These are phyloP conservation scores for Pegoplata infirma DNA, from an alignment of 2,888 invertebrate species.

Conservation along the genomic window DNA sequence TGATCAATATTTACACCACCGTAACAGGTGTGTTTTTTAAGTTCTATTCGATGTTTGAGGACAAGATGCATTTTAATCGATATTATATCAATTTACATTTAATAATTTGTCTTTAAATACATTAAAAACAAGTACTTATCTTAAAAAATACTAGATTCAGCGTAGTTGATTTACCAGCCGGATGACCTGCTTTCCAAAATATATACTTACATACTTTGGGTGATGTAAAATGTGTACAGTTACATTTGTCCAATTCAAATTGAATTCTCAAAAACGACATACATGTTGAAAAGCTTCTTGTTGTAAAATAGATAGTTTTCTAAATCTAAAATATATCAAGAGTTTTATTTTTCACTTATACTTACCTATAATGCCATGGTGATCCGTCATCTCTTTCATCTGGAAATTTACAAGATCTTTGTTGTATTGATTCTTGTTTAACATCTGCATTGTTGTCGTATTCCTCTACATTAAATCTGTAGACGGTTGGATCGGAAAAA, in stretches of 20 bases:
- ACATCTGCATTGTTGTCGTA: conserved; percentile 69
- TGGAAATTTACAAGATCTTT: conserved; percentile 72
- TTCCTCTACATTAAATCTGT: conserved; percentile 70
- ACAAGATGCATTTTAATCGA: too few relatives aligned
- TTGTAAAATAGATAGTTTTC: neutral
- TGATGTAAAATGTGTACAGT: conserved; percentile 70
- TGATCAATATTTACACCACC: too few relatives aligned
- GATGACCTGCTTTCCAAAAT: too few relatives aligned
- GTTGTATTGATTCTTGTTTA: conserved; percentile 64
- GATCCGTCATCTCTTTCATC: conserved; percentile 64
- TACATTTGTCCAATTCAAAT: conserved; percentile 69
- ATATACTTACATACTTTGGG: conserved; percentile 66
- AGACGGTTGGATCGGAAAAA: conserved; percentile 62
- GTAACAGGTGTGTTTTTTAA: too few relatives aligned
- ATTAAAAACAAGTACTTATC: too few relatives aligned
- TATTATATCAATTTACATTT: too few relatives aligned
- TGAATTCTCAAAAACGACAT: conserved; percentile 68
- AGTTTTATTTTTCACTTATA: neutral
- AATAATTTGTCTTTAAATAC: too few relatives aligned
- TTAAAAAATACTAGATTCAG: too few relatives aligned
- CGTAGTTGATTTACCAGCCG: too few relatives aligned
- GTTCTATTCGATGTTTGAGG: too few relatives aligned
- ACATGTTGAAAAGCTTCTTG: conserved; percentile 70
- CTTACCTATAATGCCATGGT: conserved; percentile 62
- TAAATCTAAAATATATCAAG: neutral